These are phyloP conservation scores for Leucopsar rothschildi DNA, from an alignment of 2,113 vertebrate genomes.

Conservation along the genomic window DNA sequence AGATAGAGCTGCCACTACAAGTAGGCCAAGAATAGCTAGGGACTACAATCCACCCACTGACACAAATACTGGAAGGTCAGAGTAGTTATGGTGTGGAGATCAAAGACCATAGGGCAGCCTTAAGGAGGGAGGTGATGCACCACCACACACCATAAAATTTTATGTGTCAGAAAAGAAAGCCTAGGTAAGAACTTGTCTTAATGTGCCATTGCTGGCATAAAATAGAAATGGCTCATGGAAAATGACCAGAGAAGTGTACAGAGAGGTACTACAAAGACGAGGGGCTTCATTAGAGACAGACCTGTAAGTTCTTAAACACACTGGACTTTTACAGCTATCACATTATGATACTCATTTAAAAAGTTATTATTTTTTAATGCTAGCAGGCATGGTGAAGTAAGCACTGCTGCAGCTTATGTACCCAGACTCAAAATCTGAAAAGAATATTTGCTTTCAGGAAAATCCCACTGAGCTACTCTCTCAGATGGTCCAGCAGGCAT, in stretches of 20 bases:
- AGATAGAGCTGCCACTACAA: not conserved
- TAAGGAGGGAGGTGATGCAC: not conserved
- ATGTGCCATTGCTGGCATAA: not conserved
- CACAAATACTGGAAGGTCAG: not conserved
- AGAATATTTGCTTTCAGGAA: not conserved
- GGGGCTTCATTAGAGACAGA: not conserved
- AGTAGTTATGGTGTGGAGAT: not conserved
- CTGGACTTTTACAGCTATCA: not conserved
- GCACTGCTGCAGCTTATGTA: not conserved
- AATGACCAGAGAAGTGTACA: not conserved
- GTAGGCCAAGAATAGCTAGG: not conserved
- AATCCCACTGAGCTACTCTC: not conserved
- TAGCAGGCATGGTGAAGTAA: not conserved
- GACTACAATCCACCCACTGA: not conserved
- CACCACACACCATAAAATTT: not conserved
- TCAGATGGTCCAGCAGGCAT: not conserved
- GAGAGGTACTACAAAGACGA: not conserved
- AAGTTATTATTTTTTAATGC: not conserved
- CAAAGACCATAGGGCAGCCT: not conserved
- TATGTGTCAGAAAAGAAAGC: not conserved
- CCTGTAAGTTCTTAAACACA: not conserved
- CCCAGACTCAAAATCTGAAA: not conserved
- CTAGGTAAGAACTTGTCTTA: not conserved
- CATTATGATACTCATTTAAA: not conserved
- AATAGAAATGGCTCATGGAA: not conserved